phyloP scores from a whole-genome alignment of 2,888 invertebrate species.

The Limnephilus rhombicus region DNA sequence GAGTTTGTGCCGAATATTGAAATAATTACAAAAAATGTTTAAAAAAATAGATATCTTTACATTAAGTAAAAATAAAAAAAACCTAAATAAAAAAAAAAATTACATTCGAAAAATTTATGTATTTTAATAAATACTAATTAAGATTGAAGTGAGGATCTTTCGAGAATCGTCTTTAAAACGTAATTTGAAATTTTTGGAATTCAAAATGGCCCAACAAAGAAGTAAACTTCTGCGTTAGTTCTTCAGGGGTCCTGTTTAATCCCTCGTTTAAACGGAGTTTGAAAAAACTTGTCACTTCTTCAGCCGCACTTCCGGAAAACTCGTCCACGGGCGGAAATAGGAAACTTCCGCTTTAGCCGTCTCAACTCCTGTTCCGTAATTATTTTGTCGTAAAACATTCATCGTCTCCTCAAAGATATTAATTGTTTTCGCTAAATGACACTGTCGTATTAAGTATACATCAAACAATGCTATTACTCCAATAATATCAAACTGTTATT shows the following conservation, averaged over 20 bases:
- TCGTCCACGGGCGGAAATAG: not conserved
- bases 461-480: not conserved
- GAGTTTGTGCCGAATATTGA: too few species aligned
- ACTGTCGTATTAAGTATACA: not conserved
- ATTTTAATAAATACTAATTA: too few species aligned
- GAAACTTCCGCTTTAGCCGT: conserved; percentile 4
- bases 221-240: not conserved
- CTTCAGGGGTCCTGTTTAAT: conserved; percentile 3
- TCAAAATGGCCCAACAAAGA: not conserved
- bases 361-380: not conserved
- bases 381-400: not conserved
- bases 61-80: too few species aligned
- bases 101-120: too few species aligned
- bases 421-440: not conserved
- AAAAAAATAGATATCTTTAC: too few species aligned
- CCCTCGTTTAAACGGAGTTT: not conserved
- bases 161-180: not conserved
- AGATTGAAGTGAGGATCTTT: too few species aligned
- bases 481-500: not conserved
- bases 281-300: conserved; percentile 35
- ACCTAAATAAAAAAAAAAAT: too few species aligned
- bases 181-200: not conserved
- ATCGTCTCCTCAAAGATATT: not conserved
- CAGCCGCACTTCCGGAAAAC: conserved; percentile 9
- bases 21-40: too few species aligned